Base-by-base conservation (phyloP, 2,797 vertebrate species). In the Sebastes baramenuke region DNA sequence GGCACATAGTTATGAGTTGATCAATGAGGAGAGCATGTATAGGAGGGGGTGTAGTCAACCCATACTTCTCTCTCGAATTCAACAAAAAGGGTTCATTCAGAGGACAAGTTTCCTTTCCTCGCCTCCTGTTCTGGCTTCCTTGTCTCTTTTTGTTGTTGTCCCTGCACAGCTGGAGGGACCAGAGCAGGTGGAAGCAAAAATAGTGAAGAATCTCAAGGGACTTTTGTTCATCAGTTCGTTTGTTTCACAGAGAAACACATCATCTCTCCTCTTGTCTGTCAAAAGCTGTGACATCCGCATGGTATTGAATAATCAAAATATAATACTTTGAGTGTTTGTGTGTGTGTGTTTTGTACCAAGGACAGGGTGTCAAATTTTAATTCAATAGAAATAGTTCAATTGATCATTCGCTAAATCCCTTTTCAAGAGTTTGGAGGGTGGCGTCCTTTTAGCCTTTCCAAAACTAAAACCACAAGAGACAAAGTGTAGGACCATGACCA, bases 1-100 rank as follows among this genome's bases (percentile, higher is more conserved):
- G 93, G 94, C 94, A 95, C 94, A 84, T 89, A 66, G 72, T 91
- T 49, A 87, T 85, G 88, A 81, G 60, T 81, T 67, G 79, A 88
- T 89, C 82, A 4, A 18, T 71, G 79, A 80, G 75, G 77, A 82
- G 74, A 79, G 58, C 65, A 30, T 72, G 59, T 72, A 29, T 13
- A 18, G 36, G 74, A 70, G 77, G 64, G 60, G 81, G n/a, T 8
- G 32, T 9, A 5, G 34, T 77, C 73, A 42, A 55, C 66, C 60
- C 20, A 36, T n/a, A 58, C 22, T 27, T 58, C 18, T 13, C 60
- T 64, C 36, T 73, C 24, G 10, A 60, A n/a, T 72, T 71, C 67
- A 32, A 59, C 30, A 73, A 80, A 76, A 88, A 81, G 25, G 66
- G 66, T 80, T 82, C 42, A 18, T 84, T 73, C 55, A 60, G 60